phyloP scores from a whole-genome alignment of 2,113 vertebrate genomes.

The Patagioenas fasciata region DNA sequence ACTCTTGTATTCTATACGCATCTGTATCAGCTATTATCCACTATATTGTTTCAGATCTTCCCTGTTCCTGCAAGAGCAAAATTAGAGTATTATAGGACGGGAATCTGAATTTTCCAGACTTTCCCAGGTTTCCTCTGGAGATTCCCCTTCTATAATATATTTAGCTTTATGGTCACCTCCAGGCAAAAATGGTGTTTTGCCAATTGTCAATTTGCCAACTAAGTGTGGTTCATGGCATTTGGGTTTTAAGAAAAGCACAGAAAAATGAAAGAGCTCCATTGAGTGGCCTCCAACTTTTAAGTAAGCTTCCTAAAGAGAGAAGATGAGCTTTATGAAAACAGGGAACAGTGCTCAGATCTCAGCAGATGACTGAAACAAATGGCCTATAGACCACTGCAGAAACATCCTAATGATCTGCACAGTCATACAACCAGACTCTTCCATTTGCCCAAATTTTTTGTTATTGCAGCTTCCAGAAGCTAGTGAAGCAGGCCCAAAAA shows the following conservation, averaged over 20 bases:
- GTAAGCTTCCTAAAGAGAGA: background rate
- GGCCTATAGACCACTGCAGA: background rate
- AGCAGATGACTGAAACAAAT: background rate
- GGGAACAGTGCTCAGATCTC: background rate
- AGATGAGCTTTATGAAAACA: background rate
- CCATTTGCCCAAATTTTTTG: background rate
- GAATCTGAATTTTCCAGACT: background rate
- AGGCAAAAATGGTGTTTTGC: background rate
- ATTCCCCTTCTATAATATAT: too few species aligned
- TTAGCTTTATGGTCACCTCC: background rate
- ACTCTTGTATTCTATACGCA: fast-evolving
- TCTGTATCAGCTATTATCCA: background rate
- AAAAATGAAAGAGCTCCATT: background rate
- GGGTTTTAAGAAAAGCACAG: background rate
- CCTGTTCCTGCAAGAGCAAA: background rate
- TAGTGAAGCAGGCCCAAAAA: background rate
- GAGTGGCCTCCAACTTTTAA: background rate
- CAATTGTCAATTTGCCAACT: fast-evolving
- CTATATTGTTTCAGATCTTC: background rate
- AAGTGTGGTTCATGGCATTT: background rate
- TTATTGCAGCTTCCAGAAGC: background rate
- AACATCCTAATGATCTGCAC: background rate
- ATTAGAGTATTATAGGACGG: background rate
- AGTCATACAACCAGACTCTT: background rate
- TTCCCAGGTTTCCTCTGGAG: too few species aligned